phyloP scores from a whole-genome alignment of 2,888 invertebrate species.

The Tenodera sinensis region DNA sequence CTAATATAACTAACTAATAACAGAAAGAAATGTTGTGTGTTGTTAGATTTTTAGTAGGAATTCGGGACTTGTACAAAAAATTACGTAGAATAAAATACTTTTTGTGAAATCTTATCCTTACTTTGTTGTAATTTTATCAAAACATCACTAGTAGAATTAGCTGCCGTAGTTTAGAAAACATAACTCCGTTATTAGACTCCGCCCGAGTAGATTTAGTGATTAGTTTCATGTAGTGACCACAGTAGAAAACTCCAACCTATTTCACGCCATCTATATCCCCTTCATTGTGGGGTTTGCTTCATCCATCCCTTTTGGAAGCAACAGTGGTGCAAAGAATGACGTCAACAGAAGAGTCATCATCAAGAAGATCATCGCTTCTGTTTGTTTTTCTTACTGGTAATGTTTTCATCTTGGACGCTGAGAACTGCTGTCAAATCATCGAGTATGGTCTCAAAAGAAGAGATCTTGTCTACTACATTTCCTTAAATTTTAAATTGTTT shows the following conservation, averaged over 20 bases:
- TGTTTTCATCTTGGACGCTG: not conserved
- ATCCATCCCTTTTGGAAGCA: not conserved
- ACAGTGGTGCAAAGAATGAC: not conserved
- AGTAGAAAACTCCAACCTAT: not conserved
- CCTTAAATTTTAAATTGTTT: not conserved
- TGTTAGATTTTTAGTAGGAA: slow-evolving; percentile 18
- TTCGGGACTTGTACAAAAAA: slow-evolving; percentile 26
- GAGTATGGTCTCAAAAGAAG: not conserved
- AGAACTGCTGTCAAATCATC: not conserved
- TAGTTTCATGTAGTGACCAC: not conserved
- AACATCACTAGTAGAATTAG: slow-evolving; percentile 17
- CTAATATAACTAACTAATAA: slow-evolving; percentile 3
- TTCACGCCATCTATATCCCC: not conserved
- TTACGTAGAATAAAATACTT: slow-evolving; percentile 31
- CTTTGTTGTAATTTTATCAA: slow-evolving; percentile 30
- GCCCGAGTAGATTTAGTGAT: not conserved
- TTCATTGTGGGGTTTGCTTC: not conserved
- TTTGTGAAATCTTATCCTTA: slow-evolving; percentile 30
- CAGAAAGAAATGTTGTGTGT: slow-evolving; percentile 25
- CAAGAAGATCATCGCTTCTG: not conserved
- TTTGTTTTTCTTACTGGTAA: too few species aligned
- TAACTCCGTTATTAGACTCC: slow-evolving; percentile 3
- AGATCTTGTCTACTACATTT: not conserved
- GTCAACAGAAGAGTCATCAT: not conserved
- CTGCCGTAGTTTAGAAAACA: slow-evolving; percentile 18